Base-by-base conservation (phyloP, 1,140 invertebrate species). In the Rhopalosiphum maidis region DNA sequence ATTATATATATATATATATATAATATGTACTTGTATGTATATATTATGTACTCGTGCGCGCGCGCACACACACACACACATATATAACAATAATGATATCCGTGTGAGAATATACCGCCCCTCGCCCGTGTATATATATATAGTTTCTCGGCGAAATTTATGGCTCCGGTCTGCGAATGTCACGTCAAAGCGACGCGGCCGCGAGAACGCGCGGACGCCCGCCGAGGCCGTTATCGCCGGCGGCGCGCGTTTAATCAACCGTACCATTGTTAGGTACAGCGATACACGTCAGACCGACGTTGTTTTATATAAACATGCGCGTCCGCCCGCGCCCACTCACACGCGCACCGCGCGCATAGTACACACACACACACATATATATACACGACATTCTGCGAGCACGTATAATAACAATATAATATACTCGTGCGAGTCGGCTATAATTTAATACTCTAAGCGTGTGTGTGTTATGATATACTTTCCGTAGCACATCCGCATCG, bases 61-160 rank as follows among this genome's bases (percentile, higher is more conserved):
- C 15, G 0, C 30, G 4, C n/a, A 4, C 18, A n/a, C n/a, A 35
- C 15, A n/a, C 4, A n/a, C 30, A 68, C 11, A 46, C 9, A 46
- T 46, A 46, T 46, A 46, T 11, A 46, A 1, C 9, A 11, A 46
- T 46, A 68, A 68, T 68, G n/a, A 77, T 77, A n/a, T 77, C n/a
- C n/a, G 60, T 77, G 21, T n/a, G n/a, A 77, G 60, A 77, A 77
- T 77, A 77, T 77, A 77, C 60, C 60, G n/a, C 60, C 60, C 60
- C 30, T n/a, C 15, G n/a, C 30, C 15, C n/a, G 18, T 68, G 2
- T 60, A 82, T 37, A 37, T 83, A 41, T 23, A 41, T 83, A 37
- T 83, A 35, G 37, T 86, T 21, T 54, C n/a, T 41, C 25, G 35
- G 48, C 30, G 43, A 48, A 89, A 89, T 89, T 89, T 89, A 89